Conservation (phyloP, 64 coral and sea anemone genomes). For the Dendronephthya gigantea region DNA sequence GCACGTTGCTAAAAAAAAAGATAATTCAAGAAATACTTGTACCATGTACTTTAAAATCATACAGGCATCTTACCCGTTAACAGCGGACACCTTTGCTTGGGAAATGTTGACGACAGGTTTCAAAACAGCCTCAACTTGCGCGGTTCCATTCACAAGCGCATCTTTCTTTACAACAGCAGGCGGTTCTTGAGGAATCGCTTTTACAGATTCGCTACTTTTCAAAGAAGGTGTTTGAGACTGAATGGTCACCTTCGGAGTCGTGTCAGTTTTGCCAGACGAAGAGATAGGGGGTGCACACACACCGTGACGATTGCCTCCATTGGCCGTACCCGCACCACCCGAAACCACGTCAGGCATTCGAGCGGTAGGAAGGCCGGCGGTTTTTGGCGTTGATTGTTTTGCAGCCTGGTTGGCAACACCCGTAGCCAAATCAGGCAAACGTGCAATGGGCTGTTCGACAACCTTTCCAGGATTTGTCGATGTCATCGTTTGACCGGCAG, state of each 20-base stretch:
- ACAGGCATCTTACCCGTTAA: not conserved
- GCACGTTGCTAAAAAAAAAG: no score
- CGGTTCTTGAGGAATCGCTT: no score
- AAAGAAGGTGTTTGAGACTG: not conserved
- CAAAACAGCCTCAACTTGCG: not conserved
- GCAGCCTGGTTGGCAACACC: no score
- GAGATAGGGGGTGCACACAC: no score
- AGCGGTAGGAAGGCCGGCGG: not conserved
- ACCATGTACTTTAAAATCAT: not conserved
- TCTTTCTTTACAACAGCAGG: not conserved
- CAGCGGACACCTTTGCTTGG: not conserved
- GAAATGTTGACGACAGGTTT: not conserved
- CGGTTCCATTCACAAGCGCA: not conserved
- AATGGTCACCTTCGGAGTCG: not conserved
- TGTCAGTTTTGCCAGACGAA: not conserved
- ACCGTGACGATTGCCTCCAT: not conserved
- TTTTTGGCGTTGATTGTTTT: not conserved
- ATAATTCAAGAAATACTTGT: no score
- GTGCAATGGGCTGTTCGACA: no score
- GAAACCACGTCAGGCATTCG: not conserved
- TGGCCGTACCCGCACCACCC: not conserved
- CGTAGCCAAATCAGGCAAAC: no score
- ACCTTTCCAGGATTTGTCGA: not conserved
- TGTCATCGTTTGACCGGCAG: not conserved
- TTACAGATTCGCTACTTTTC: not conserved